Conservation (phyloP, 2,888 invertebrate species). For the Parascotia fuliginaria region DNA sequence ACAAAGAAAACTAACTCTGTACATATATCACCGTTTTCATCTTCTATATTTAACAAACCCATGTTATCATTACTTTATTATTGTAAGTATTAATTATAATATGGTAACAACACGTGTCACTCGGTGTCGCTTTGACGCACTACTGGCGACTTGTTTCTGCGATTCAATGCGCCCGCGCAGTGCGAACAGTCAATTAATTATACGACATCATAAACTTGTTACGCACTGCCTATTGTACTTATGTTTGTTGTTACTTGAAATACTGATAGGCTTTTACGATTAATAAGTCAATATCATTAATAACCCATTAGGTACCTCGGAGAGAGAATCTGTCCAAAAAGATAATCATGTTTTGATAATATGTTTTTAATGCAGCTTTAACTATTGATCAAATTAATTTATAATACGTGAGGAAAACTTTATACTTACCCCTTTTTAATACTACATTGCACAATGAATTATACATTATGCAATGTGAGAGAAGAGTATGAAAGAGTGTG, state of each 20-base stretch:
- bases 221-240: slow-evolving; percentile 28
- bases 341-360: too few species aligned
- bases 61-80: slow-evolving; percentile 44
- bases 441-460: too few species aligned
- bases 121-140: slow-evolving; percentile 21
- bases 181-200: slow-evolving; percentile 23
- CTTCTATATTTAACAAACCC: slow-evolving; percentile 71
- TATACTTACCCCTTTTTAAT: too few species aligned
- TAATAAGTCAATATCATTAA: slow-evolving; percentile 10
- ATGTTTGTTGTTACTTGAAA: slow-evolving; percentile 18
- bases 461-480: too few species aligned
- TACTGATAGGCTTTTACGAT: slow-evolving; percentile 9
- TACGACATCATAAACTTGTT: slow-evolving; percentile 36
- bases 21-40: slow-evolving; percentile 58
- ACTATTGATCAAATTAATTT: too few species aligned
- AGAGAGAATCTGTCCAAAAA: too few species aligned
- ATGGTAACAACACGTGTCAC: slow-evolving; percentile 41
- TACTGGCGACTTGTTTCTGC: slow-evolving; percentile 38
- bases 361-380: too few species aligned
- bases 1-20: slow-evolving; percentile 79
- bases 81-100: slow-evolving; percentile 17
- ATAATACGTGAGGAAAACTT: too few species aligned
- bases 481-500: too few species aligned
- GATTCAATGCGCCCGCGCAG: slow-evolving; percentile 25
- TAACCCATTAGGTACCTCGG: slow-evolving; percentile 19